Base-by-base conservation (phyloP, 2,797 vertebrate species). In the Cygnus olor region DNA sequence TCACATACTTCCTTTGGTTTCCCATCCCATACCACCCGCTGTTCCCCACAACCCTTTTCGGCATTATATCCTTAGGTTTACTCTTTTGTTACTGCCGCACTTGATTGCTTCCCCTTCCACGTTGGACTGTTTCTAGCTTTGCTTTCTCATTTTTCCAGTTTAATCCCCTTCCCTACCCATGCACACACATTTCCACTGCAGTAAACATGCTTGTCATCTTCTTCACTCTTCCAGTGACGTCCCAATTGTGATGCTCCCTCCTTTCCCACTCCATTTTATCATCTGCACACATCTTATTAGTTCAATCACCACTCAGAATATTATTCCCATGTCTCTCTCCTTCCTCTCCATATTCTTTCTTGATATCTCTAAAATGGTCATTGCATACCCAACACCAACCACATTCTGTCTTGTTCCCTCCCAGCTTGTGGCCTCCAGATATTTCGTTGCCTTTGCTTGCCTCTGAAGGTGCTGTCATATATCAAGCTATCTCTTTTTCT, bases 101-200 rank as follows among this genome's bases (percentile, higher is more conserved):
- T 45, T 44, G 11, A 34, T 14, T 82, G 4, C 28, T 84, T 81
- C 4, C 10, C 14, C 6, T 70, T 73, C 28, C 10, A 1, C 19
- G 24, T 6, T 61, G 28, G 6, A 36, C 13, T 58, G 12, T 71
- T 86, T 65, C 14, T 22, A 81, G 7, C 8, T 65, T 78, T 86
- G 3, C 18, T 79, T 79, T 79, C 45, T 66, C 72, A 7, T 14
- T 77, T 85, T 60, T 10, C 18, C 22, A 54, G 30, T 22, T 34
- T 14, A 74, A 22, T 44, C 2, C 6, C 4, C 6, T 76, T 69
- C 16, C 5, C 12, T n/a, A 0, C 0, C 8, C 20, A 24, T 28
- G 3, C 14, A 53, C 44, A 64, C 14, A 27, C 3, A 49, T 72
- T 65, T 80, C 4, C 13, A 73, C 27, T 80, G 69, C 56, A 8